These are phyloP conservation scores for Pantherophis guttatus DNA, from an alignment of 2,113 vertebrate species.

Conservation along the genomic window DNA sequence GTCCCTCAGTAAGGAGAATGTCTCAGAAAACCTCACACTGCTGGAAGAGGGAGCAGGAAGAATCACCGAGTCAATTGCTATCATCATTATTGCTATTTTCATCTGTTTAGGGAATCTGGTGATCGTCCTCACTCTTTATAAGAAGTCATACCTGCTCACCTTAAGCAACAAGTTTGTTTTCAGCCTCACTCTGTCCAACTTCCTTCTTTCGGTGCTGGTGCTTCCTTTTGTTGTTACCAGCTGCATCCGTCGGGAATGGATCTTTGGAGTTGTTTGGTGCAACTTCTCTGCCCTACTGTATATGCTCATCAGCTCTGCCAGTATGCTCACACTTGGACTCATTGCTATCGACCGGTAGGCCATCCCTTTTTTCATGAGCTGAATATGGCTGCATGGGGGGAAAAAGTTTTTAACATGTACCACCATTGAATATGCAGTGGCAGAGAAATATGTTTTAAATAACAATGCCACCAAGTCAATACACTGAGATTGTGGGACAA, in stretches of 20 bases:
- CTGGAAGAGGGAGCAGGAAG: constrained; percentile 59
- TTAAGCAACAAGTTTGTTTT: constrained; percentile 99
- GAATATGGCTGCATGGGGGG: neutral
- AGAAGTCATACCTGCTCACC: constrained; percentile 91
- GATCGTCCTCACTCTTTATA: constrained; percentile 88
- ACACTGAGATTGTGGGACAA: neutral
- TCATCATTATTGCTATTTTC: constrained; percentile 84
- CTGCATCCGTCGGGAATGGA: constrained; percentile 87
- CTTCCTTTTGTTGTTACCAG: constrained; percentile 92
- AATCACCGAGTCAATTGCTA: constrained; percentile 81
- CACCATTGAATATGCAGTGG: neutral
- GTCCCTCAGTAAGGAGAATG: constrained; percentile 75
- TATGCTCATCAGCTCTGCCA: constrained; percentile 95
- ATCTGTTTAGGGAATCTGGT: constrained; percentile 92
- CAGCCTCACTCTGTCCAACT: constrained; percentile 95
- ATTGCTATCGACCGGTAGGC: constrained; percentile 94
- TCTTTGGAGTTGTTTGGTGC: constrained; percentile 98
- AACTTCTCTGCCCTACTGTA: constrained; percentile 95
- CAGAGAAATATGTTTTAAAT: neutral
- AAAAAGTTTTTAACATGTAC: neutral
- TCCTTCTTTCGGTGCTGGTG: constrained; percentile 88
- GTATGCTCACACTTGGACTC: constrained; percentile 94
- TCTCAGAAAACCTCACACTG: constrained; percentile 67
- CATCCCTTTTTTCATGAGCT: neutral
- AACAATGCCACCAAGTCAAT: neutral